Conservation (phyloP, 2,113 vertebrate species). For the Equus przewalskii region DNA sequence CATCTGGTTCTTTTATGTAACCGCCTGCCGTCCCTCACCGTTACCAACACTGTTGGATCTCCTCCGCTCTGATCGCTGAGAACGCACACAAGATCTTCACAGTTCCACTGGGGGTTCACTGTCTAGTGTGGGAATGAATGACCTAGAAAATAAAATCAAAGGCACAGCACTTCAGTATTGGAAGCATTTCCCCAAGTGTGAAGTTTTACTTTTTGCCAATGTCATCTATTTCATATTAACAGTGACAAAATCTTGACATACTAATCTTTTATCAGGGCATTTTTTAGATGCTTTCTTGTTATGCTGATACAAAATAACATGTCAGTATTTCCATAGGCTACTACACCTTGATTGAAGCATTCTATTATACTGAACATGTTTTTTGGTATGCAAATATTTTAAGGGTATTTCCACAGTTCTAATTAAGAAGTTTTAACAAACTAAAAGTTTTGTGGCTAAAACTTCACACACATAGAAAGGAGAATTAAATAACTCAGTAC, state of each 20-base stretch:
- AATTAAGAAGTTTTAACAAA: constrained; percentile 11
- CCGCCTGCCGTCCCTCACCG: background rate
- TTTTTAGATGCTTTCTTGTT: background rate
- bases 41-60: background rate
- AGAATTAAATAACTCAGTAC: constrained; percentile 12
- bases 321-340: background rate
- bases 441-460: background rate
- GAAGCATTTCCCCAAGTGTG: constrained; percentile 56
- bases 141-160: constrained; percentile 80
- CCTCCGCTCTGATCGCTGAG: constrained; percentile 53
- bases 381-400: background rate
- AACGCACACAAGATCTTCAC: background rate
- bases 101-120: constrained; percentile 16
- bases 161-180: background rate
- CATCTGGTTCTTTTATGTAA: background rate
- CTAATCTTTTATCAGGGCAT: background rate
- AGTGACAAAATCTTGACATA: background rate
- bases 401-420: background rate
- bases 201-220: constrained; percentile 60
- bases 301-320: background rate
- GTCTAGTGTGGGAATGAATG: constrained; percentile 51
- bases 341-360: background rate
- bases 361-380: background rate
- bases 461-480: background rate
- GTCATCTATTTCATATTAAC: constrained; percentile 52